phyloP scores from a whole-genome alignment of 2,113 vertebrate species.

The Ifrita kowaldi region DNA sequence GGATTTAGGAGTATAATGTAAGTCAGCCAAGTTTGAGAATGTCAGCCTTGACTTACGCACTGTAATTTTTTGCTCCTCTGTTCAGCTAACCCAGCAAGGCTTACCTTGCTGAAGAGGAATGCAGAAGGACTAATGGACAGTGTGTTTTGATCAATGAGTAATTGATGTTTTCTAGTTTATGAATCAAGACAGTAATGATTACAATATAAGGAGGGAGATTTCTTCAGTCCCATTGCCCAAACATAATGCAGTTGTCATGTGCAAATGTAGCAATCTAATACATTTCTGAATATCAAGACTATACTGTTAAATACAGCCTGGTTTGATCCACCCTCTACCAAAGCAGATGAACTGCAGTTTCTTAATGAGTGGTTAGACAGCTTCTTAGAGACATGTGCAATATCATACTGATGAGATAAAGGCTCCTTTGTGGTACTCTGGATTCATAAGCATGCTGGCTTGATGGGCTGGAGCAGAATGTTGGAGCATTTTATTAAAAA shows the following conservation, averaged over 20 bases:
- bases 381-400: background rate
- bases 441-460: background rate
- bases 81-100: background rate
- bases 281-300: background rate
- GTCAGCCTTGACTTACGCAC: background rate
- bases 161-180: background rate
- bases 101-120: background rate
- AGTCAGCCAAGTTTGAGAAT: background rate
- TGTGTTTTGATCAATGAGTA: background rate
- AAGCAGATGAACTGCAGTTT: background rate
- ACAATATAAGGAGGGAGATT: background rate
- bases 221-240: background rate
- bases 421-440: background rate
- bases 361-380: background rate
- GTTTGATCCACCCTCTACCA: background rate
- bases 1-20: background rate
- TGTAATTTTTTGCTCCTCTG: background rate
- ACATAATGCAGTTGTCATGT: background rate
- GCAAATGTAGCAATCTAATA: background rate
- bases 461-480: background rate
- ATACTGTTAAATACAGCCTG: background rate
- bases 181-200: background rate
- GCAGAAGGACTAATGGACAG: background rate
- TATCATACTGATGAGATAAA: conserved; percentile 2
- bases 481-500: background rate